Percentiles rank a stretch among this genome's conserved stretches.
phyloP scores from a whole-genome alignment of 1,140 invertebrate genomes.

The Cherax destructor region DNA sequence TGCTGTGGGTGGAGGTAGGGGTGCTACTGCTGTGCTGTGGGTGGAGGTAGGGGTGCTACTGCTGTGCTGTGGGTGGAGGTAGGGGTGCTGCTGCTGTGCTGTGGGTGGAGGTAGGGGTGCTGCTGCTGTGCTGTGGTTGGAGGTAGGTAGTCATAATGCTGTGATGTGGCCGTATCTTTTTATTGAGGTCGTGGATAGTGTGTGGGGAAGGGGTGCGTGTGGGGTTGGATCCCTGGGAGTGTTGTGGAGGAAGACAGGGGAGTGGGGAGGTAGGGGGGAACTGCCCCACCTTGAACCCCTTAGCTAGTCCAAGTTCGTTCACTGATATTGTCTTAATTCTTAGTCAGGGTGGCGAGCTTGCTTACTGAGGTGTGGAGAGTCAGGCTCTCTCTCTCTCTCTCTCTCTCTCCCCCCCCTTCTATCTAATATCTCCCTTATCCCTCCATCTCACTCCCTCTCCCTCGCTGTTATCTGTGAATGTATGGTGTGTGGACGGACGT shows the following conservation, averaged over 20 bases:
- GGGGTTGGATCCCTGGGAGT: too few species aligned
- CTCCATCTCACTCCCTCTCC: neutral
- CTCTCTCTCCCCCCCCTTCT: constrained; percentile 35
- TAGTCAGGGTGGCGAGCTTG: neutral
- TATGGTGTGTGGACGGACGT: too few species aligned
- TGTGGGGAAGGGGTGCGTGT: neutral
- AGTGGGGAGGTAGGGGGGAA: neutral
- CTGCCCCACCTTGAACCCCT: constrained; percentile 23
- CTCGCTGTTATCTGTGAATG: neutral
- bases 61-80: too few species aligned
- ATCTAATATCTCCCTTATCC: neutral
- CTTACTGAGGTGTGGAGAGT: neutral
- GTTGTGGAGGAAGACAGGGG: neutral
- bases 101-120: too few species aligned
- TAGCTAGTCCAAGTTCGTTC: neutral
- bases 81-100: too few species aligned
- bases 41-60: too few species aligned
- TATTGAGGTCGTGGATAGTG: neutral
- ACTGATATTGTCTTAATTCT: constrained; percentile 4
- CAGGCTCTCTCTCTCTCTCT: constrained; percentile 50
- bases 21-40: too few species aligned
- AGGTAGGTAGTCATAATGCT: too few species aligned
- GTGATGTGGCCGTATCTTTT: too few species aligned
- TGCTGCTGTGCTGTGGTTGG: too few species aligned
- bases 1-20: too few species aligned